A percentile compares a stretch with the other conserved stretches of the same genome.
phyloP scores from a whole-genome alignment of 2,888 invertebrate genomes.

The Galerucella nymphaeae region DNA sequence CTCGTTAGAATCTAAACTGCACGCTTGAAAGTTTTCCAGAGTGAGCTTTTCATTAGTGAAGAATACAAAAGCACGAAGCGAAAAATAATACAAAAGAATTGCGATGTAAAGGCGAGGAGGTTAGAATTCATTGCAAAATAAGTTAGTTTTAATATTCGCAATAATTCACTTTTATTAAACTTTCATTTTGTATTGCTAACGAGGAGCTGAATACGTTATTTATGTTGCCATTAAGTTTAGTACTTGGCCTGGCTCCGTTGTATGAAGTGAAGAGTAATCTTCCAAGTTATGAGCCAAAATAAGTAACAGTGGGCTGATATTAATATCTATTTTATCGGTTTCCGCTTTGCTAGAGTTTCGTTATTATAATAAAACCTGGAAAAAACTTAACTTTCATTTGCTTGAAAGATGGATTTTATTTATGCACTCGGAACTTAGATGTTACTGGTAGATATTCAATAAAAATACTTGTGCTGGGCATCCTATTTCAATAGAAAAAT shows the following conservation, averaged over 20 bases:
- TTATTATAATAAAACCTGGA: neutral
- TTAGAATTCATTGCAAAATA: conserved; percentile 29
- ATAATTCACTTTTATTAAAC: conserved; percentile 37
- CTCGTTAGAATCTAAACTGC: neutral
- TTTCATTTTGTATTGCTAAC: conserved; percentile 37
- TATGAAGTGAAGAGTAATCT: conserved; percentile 22
- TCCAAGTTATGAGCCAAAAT: conserved; percentile 26
- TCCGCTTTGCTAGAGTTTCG: conserved; percentile 6
- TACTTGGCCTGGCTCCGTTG: conserved; percentile 17
- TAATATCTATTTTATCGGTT: conserved; percentile 33
- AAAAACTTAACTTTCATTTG: neutral
- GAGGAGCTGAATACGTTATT: conserved; percentile 33
- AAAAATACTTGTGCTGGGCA: too few relatives aligned
- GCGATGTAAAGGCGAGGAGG: conserved; percentile 10
- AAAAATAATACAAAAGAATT: conserved; percentile 9
- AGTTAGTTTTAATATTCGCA: conserved; percentile 37
- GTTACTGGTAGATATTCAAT: too few relatives aligned
- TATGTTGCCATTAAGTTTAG: conserved; percentile 33
- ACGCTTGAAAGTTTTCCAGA: conserved; percentile 8
- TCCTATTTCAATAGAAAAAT: too few relatives aligned
- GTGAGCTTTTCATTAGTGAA: conserved; percentile 27
- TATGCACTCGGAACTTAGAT: neutral
- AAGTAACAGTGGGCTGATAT: conserved; percentile 28
- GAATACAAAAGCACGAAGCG: neutral
- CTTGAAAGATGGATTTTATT: neutral